These are phyloP conservation scores for Platerodrilus igneus DNA, from an alignment of 2,888 invertebrate species.

Conservation along the genomic window DNA sequence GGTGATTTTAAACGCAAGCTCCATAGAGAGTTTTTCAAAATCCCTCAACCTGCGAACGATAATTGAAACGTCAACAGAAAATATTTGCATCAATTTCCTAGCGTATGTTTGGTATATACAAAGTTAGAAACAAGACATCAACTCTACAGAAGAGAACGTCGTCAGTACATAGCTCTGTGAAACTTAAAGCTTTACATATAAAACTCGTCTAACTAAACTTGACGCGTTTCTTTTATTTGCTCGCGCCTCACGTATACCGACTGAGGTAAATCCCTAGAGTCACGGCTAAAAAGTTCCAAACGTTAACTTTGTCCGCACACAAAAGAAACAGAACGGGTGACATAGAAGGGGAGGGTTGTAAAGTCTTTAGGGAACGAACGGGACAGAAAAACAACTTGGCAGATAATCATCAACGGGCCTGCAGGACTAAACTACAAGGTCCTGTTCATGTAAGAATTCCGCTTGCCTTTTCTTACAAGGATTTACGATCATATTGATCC, in stretches of 20 bases:
- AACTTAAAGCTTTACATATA: conserved; percentile 27
- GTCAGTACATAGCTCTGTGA: conserved; percentile 30
- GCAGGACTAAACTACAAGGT: conserved; percentile 22
- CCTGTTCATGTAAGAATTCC: conserved; percentile 17
- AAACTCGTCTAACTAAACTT: conserved; percentile 30
- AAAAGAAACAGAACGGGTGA: conserved; percentile 37
- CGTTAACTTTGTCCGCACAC: conserved; percentile 42
- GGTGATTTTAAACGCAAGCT: no score
- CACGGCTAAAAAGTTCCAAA: conserved; percentile 42
- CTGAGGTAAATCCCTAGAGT: conserved; percentile 41
- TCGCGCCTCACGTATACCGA: conserved; percentile 41
- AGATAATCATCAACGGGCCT: conserved; percentile 35
- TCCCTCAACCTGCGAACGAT: conserved; percentile 8
- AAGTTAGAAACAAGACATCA: conserved; percentile 3
- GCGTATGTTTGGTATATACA: no score
- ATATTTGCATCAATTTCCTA: conserved; percentile 15
- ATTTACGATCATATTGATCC: conserved; percentile 34
- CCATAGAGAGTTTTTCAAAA: no score
- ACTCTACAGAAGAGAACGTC: conserved; percentile 28
- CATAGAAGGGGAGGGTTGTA: conserved; percentile 28
- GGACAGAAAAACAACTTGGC: conserved; percentile 30
- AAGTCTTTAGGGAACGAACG: conserved; percentile 19
- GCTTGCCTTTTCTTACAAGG: conserved; percentile 29
- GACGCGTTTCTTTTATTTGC: conserved; percentile 40
- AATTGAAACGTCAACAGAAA: conserved; percentile 10